Base-by-base conservation (phyloP, 2,797 vertebrate species). In the Xerus rutilus region DNA sequence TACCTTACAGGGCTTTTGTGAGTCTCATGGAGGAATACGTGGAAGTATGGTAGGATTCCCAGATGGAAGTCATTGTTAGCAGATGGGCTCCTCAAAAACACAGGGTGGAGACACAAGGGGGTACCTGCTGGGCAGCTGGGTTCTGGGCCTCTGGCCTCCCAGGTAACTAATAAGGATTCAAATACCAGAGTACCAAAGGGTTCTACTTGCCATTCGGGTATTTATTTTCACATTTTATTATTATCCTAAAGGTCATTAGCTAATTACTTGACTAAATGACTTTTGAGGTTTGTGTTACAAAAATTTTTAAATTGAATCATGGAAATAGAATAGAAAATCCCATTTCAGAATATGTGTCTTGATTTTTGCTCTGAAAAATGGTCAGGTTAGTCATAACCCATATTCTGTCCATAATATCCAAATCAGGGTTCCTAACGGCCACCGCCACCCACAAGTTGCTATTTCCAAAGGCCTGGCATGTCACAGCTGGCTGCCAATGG, bases 181-280 rank as follows among this genome's bases (percentile, higher is more conserved):
- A 78, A 49, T 8, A 35, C 0, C 7, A 32, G 13, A 83, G 35
- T 91, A 20, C 2, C 13, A 82, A 54, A 25, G 49, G 62, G 35
- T 3, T 43, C 8, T 17, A 25, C 52, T 49, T 70, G 69, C 59
- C 39, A 49, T 23, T 30, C 74, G 30, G 72, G 10, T 77, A 62
- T 59, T 77, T 73, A 87, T 81, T 93, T 87, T 91, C 62, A 47
- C 32, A 49, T 67, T 94, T 88, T 67, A 54, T 59, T 86, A 81
- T 70, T 72, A 25, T 49, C 35, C 30, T 69, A 72, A 91, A 82
- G 14, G 30, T 21, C 59, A 82, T 82, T 82, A 62, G 49, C 69
- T 45, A 72, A 82, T 89, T 43, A 70, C n/a, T 13, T 39, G 67
- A 91, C 35, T 79, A 18, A 35, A 39, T 30, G 13, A 65, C 54